Base-by-base conservation (phyloP, 2,888 invertebrate genomes). In the Nasonovia ribisnigri region DNA sequence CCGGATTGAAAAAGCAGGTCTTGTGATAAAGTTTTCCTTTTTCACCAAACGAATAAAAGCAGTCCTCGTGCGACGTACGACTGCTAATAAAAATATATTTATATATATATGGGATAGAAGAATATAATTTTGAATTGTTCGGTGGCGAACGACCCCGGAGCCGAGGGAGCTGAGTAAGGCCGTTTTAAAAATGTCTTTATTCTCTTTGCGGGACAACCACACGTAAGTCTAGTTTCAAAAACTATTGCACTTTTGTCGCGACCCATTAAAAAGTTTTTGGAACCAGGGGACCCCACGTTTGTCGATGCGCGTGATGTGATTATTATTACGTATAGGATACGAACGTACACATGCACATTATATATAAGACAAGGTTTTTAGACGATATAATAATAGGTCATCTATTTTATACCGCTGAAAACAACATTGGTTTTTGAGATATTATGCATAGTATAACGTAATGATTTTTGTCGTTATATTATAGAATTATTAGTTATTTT, bases 201-300 rank as follows among this genome's bases (percentile, higher is more conserved):
- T 36, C 36, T 77, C 77, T 42, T 77, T 20, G 77, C 20, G 77
- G 6, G 36, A 8, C 36, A 20, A 36, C 36, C 20, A 20, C 77
- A 36, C 36, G 77, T 51, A 13, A 46, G 46, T 86, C 20, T 86
- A 86, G 46, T 86, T 86, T 86, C 46, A 46, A 86, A 86, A 86
- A 86, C 46, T 43, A 16, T 84, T 43, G 86, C 86, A 29, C 36
- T 86, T 43, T 29, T 46, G 86, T 86, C 43, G 6, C 29, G n/a
- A 43, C 29, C 86, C 86, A 46, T 86, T 46, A 86, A 46, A 86
- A 86, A 46, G 86, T 86, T 86, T 86, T n/a, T n/a, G 46, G n/a
- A 36, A 42, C 77, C 36, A 77, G 20, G 77, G 20, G 86, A 46
- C 29, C 86, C 29, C 86, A 46, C 86, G 86, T 86, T 43, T 43